Conservation (phyloP, 2,797 vertebrate genomes). For the Aulostomus chinensis region DNA sequence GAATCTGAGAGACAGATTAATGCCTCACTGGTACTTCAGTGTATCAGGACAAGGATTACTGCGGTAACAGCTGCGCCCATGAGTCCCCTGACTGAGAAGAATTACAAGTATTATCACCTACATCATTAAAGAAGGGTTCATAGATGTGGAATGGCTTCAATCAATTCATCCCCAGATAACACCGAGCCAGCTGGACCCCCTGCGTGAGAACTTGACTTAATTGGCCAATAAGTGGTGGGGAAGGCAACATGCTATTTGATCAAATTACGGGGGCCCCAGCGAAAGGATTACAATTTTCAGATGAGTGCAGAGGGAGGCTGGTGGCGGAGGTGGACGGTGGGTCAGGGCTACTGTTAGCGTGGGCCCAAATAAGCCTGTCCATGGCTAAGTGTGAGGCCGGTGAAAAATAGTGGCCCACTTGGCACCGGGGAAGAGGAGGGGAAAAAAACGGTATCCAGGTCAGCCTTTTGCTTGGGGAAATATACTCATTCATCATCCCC, state of each 20-base stretch:
- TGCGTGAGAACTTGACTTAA: constrained; percentile 99
- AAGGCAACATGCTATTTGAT: constrained; percentile 96
- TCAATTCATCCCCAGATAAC: constrained; percentile 98
- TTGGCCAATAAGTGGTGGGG: constrained; percentile 99
- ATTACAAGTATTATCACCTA: constrained; percentile 99
- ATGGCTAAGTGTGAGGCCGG: constrained; percentile 79
- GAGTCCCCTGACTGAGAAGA: constrained; percentile 99
- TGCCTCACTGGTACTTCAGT: constrained; percentile 86
- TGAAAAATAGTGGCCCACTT: constrained; percentile 95
- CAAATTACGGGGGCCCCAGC: constrained; percentile 89
- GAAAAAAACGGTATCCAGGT: constrained; percentile 86
- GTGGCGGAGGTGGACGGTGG: constrained; percentile 52
- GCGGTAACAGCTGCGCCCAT: constrained; percentile 94
- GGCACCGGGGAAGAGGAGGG: constrained; percentile 81
- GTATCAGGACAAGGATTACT: constrained; percentile 94
- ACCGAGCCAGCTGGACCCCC: constrained; percentile 97
- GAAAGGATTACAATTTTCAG: constrained; percentile 92
- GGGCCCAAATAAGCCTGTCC: constrained; percentile 86
- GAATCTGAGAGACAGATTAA: constrained; percentile 89
- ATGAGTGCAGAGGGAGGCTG: constrained; percentile 74
- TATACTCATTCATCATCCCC: constrained; percentile 90
- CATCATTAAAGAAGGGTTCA: constrained; percentile 99
- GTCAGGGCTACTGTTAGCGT: constrained; percentile 82
- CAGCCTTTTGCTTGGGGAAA: constrained; percentile 92
- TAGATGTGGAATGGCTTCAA: constrained; percentile 96